These are phyloP conservation scores for Acleris sparsana DNA, from an alignment of 2,888 invertebrate species.

Conservation along the genomic window DNA sequence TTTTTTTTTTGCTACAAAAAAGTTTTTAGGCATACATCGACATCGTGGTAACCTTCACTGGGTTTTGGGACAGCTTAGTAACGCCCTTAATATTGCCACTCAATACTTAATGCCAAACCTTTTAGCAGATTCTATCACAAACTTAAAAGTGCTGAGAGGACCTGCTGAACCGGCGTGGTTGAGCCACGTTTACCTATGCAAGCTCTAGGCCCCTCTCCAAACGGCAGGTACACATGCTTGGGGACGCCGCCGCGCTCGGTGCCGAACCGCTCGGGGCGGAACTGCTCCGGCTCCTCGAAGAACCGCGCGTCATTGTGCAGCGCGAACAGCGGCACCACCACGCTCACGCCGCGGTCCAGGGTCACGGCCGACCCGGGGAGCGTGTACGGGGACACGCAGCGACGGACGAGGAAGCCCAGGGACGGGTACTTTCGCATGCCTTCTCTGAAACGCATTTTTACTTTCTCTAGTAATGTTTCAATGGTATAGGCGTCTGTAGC, in stretches of 20 bases:
- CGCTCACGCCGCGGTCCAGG: conserved; percentile 26
- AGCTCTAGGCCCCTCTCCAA: conserved; percentile 39
- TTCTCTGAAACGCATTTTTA: conserved; percentile 25
- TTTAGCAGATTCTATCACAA: too few species aligned
- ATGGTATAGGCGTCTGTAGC: too few species aligned
- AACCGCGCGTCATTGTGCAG: conserved; percentile 41
- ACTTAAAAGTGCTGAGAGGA: too few species aligned
- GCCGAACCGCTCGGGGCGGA: conserved; percentile 45
- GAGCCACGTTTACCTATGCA: conserved; percentile 32
- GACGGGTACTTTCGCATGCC: conserved; percentile 34
- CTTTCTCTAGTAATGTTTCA: not conserved
- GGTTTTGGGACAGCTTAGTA: too few species aligned
- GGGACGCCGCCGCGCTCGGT: conserved; percentile 3
- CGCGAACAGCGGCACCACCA: conserved; percentile 33
- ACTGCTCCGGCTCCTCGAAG: conserved; percentile 44
- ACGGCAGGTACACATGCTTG: conserved; percentile 37
- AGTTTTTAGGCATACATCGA: too few species aligned
- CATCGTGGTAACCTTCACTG: too few species aligned
- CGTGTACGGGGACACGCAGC: conserved; percentile 31
- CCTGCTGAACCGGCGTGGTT: too few species aligned
- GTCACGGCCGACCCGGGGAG: conserved; percentile 35
- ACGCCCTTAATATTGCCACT: too few species aligned
- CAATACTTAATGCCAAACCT: too few species aligned
- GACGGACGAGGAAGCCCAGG: conserved; percentile 26
- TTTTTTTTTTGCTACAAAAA: too few species aligned